Percentiles rank a stretch among this genome's conserved stretches.
Conservation (phyloP, 2,797 vertebrate species). For the Psittacula derbiana region DNA sequence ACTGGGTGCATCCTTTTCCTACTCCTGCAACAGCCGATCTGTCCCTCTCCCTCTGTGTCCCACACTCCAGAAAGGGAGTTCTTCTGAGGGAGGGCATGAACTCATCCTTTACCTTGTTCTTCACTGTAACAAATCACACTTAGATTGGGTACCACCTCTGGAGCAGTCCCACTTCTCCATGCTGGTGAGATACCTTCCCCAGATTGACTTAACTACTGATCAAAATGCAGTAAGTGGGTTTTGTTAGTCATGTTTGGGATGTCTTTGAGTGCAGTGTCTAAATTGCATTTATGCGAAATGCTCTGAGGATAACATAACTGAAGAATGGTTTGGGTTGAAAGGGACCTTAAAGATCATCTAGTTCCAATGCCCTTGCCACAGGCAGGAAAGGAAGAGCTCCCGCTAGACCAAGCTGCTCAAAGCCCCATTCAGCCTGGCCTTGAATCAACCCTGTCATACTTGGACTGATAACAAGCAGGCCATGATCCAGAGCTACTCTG, state of each 20-base stretch:
- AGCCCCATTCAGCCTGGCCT: not conserved
- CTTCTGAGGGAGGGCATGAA: not conserved
- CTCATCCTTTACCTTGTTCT: not conserved
- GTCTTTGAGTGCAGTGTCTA: not conserved
- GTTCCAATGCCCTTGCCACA: not conserved
- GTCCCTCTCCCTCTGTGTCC: not conserved
- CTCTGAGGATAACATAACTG: not conserved
- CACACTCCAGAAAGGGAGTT: not conserved
- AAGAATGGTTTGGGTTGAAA: not conserved
- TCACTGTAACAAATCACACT: rapidly evolving
- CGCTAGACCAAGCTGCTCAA: not conserved
- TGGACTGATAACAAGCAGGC: too few species aligned
- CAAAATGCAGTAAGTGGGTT: not conserved
- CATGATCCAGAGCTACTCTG: not conserved
- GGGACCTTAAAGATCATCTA: not conserved
- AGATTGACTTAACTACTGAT: not conserved
- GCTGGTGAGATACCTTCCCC: rapidly evolving
- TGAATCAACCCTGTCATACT: not conserved
- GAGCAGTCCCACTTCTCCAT: not conserved
- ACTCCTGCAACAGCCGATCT: rapidly evolving
- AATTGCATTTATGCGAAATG: not conserved
- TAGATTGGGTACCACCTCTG: not conserved
- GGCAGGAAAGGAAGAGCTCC: not conserved
- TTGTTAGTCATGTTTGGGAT: not conserved
- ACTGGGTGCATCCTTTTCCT: not conserved